Evolutionary conservation across 1,140 invertebrate species (phyloP), one percentile per base, ranked within the genome.

Genomic region (Lepidurus apus): DNA sequence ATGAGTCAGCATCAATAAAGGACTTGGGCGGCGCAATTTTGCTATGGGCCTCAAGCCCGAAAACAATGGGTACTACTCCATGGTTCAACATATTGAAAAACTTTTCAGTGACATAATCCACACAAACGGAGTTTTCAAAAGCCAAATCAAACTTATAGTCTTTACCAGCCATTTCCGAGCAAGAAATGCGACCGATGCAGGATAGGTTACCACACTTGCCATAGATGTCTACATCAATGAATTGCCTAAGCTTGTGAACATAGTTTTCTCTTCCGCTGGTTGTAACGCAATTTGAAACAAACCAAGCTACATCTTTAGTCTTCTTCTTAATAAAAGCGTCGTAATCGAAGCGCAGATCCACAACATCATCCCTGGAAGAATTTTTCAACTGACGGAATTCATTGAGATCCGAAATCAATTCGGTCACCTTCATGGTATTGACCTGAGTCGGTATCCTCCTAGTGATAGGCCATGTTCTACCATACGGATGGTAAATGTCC

Each of bases 51-150:
- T 81, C 81, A 0, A 88, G 85, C 1, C 92, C 92, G 85, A 91
- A 88, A 24, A 93, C 89, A 43, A 94, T 85, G 0, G 93, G 92
- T 17, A 93, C 88, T 0, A 91, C 87, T 47, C 84, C 80, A 34
- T 79, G 77, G 17, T 81, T 80, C 9, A 81, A 80, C 7, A 78
- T 13, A 74, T 92, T n/a, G 79, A 79, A 82, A 43, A 81, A 81
- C 26, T 81, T 82, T 65, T 83, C 82, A 9, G 82, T 82, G 11
- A 82, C 80, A 65, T 86, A 86, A 79, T 86, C 85, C 10, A 81
- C 77, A 53, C 85, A 86, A 9, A 84, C 80, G n/a, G 82, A 84
- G 81, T 89, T 89, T 79, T 89, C 87, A 53, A 89, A 87, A 1
- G 88, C 83, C 47, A 88, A 80, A 80, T 87, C 88, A 80, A 88